These are phyloP conservation scores for Cynocephalus volans DNA, from an alignment of 2,113 vertebrate genomes.

Conservation along the genomic window DNA sequence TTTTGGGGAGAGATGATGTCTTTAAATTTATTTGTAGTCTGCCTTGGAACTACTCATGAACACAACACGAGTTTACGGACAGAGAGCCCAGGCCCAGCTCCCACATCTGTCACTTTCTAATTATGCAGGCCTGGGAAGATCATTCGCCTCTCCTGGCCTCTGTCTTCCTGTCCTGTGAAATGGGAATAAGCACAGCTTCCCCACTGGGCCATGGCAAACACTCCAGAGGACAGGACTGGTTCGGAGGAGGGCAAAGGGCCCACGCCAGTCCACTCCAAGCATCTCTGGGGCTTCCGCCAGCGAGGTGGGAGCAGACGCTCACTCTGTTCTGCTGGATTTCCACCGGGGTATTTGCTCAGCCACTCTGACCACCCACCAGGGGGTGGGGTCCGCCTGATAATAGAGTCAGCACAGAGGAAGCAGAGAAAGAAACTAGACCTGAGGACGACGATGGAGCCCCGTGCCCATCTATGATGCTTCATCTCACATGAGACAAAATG, in stretches of 20 bases:
- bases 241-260: not conserved
- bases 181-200: not conserved
- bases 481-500: not conserved
- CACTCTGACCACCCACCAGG: not conserved
- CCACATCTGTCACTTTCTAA: not conserved
- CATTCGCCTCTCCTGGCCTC: not conserved
- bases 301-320: not conserved
- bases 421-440: not conserved
- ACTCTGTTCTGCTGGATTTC: not conserved
- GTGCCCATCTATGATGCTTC: not conserved
- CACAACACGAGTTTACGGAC: not conserved
- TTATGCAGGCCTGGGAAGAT: not conserved
- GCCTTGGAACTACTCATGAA: not conserved
- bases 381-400: not conserved
- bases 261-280: no score
- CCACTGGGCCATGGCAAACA: not conserved
- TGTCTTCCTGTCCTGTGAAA: not conserved
- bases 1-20: not conserved
- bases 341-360: not conserved
- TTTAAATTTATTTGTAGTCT: not conserved
- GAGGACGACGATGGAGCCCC: not conserved
- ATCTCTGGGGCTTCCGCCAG: not conserved
- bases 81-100: not conserved
- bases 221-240: not conserved
- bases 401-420: not conserved